Evolutionary conservation across 2,797 vertebrate genomes (phyloP).

Genomic region (Rhinichthys osculus): DNA sequence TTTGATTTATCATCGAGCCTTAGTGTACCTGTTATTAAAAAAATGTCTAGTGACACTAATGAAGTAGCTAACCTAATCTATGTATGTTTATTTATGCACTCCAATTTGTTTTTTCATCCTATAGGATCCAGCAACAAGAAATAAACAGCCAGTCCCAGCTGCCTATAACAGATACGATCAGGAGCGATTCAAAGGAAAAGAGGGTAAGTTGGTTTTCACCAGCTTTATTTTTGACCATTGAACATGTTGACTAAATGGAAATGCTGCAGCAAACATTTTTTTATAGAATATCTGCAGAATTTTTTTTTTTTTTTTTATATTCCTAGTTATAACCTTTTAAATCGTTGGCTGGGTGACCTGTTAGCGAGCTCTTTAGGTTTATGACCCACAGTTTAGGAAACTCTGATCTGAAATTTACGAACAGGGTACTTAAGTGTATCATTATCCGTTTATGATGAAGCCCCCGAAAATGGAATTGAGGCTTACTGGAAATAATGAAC

Average conservation of each 20-base stretch:
- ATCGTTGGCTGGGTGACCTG: not conserved
- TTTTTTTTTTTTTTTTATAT: too few relatives aligned
- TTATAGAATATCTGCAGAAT: not conserved
- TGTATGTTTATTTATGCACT: not conserved
- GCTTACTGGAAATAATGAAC: not conserved
- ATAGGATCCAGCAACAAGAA: slow-evolving; percentile 93
- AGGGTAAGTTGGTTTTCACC: slow-evolving; percentile 80
- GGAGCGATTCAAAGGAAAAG: slow-evolving; percentile 98
- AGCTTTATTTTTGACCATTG: not conserved
- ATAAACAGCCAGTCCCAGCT: slow-evolving; percentile 93
- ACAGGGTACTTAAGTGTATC: not conserved
- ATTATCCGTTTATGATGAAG: not conserved
- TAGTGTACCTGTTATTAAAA: too few relatives aligned
- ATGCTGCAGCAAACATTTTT: not conserved
- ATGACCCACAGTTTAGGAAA: not conserved
- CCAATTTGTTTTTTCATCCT: not conserved
- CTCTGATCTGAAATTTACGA: not conserved
- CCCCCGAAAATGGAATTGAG: not conserved
- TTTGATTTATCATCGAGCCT: too few relatives aligned
- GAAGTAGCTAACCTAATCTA: not conserved
- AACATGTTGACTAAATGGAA: not conserved
- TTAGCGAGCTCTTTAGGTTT: not conserved
- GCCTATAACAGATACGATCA: slow-evolving; percentile 99
- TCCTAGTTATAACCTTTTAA: not conserved
- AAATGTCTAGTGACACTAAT: not conserved